These are phyloP conservation scores for Sphaerophoria taeniata DNA, from an alignment of 2,888 invertebrate species.

Conservation along the genomic window DNA sequence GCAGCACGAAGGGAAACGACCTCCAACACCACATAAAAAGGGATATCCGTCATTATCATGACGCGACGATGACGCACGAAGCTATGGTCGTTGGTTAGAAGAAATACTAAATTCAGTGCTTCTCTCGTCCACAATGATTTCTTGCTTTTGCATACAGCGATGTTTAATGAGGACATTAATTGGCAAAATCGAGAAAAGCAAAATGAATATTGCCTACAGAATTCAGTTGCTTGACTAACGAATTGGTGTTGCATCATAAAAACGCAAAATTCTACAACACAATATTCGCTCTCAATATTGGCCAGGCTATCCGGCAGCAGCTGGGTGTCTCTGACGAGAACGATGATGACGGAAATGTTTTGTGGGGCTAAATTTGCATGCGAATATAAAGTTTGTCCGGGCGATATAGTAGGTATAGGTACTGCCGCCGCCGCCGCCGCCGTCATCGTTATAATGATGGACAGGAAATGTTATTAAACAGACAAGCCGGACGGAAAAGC, in stretches of 20 bases:
- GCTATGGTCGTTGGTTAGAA: constrained; percentile 4
- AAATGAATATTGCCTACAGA: constrained; percentile 45
- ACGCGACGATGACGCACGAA: neutral
- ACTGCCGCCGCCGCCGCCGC: too few species aligned
- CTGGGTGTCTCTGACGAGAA: neutral
- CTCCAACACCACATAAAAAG: constrained; percentile 49
- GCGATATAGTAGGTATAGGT: constrained; percentile 16
- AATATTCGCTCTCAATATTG: neutral
- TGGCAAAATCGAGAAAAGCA: constrained; percentile 48
- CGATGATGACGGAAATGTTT: constrained; percentile 31
- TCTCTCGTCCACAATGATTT: constrained; percentile 11
- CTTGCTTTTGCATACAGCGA: neutral
- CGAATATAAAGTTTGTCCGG: constrained; percentile 32
- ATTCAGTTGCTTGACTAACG: constrained; percentile 53
- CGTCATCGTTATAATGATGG: constrained; percentile 34
- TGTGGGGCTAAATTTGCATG: constrained; percentile 58
- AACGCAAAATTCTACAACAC: constrained; percentile 43
- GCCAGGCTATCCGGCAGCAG: neutral
- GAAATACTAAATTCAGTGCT: constrained; percentile 65
- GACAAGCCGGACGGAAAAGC: constrained; percentile 50
- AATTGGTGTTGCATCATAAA: constrained; percentile 63
- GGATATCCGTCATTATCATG: constrained; percentile 69
- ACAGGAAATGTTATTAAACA: constrained; percentile 61
- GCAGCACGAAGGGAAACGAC: neutral
- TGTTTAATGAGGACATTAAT: constrained; percentile 59